Percentiles rank a stretch among this genome's conserved stretches.
Evolutionary conservation across 2,888 invertebrate species (phyloP).

Genomic region (Spodoptera exigua): DNA sequence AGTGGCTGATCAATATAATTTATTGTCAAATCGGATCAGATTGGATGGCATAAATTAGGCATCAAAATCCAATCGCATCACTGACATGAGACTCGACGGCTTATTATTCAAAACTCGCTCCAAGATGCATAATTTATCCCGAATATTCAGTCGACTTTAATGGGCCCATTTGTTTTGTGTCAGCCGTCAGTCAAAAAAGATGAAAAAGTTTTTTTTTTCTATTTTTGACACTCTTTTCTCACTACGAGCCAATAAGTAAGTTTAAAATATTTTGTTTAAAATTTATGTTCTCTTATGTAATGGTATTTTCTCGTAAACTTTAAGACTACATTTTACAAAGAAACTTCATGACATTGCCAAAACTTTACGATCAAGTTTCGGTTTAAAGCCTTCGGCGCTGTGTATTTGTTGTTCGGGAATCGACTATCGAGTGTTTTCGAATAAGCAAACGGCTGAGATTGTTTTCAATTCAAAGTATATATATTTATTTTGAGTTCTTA

Average conservation of each 20-base stretch:
- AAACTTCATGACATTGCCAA: constrained; percentile 45
- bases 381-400: constrained; percentile 24
- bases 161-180: too few species aligned
- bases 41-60: too few species aligned
- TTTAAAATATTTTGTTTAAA: constrained; percentile 17
- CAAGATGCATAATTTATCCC: constrained; percentile 3
- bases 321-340: constrained; percentile 31
- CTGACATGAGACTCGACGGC: too few species aligned
- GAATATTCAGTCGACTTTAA: too few species aligned
- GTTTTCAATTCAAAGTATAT: not conserved
- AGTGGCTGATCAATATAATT: too few species aligned
- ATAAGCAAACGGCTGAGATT: constrained; percentile 21
- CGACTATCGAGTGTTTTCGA: constrained; percentile 21
- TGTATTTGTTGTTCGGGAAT: constrained; percentile 27
- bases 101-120: constrained; percentile 5
- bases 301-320: constrained; percentile 19
- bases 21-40: too few species aligned
- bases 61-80: too few species aligned
- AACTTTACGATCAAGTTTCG: constrained; percentile 35
- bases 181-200: too few species aligned
- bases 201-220: too few species aligned
- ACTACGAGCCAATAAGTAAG: not conserved
- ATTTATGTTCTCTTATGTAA: constrained; percentile 21
- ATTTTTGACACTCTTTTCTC: too few species aligned
- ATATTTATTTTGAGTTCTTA: too few species aligned